Base-by-base conservation (phyloP, 2,888 invertebrate species). In the Willowsia nigromaculata region DNA sequence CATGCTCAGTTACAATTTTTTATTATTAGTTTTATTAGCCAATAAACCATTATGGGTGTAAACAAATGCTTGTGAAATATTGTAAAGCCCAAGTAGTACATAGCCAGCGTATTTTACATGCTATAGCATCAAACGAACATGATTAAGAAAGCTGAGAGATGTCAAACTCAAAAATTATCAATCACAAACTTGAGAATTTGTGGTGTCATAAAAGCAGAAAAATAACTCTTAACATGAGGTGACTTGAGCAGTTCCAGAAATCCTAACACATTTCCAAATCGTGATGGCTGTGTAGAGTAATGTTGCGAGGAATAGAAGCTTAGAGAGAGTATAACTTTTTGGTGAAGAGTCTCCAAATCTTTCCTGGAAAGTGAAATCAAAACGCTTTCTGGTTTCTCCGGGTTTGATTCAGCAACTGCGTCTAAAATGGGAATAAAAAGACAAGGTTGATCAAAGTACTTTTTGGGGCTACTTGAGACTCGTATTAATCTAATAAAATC, bases 101-200 rank as follows among this genome's bases (percentile, higher is more conserved):
- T n/a, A n/a, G n/a, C n/a, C n/a, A n/a, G n/a, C n/a, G n/a, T n/a
- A n/a, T n/a, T n/a, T n/a, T n/a, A n/a, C n/a, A n/a, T n/a, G n/a
- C n/a, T n/a, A n/a, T n/a, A n/a, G n/a, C n/a, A n/a, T n/a, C n/a
- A n/a, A n/a, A n/a, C n/a, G n/a, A 25, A 65, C 53, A 9, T 53
- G 53, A n/a, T n/a, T 2, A 62, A 62, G 62, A 5, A 62, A 13
- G 4, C 22, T 25, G 6, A 11, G 22, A 27, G 5, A 27, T 5
- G 4, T 6, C 27, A 62, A 27, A 27, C 13, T 89, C 89, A 92
- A 83, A 92, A 92, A 47, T 91, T 92, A 68, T 92, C 92, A 43
- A 92, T 90, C 0, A 92, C 92, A 76, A 92, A 92, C 56, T 92
- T 92, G 1, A 92, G 88, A 30, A 92, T 88, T 22, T 90, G 90